phyloP scores from a whole-genome alignment of 1,140 invertebrate species.

The Drosophila nannoptera region DNA sequence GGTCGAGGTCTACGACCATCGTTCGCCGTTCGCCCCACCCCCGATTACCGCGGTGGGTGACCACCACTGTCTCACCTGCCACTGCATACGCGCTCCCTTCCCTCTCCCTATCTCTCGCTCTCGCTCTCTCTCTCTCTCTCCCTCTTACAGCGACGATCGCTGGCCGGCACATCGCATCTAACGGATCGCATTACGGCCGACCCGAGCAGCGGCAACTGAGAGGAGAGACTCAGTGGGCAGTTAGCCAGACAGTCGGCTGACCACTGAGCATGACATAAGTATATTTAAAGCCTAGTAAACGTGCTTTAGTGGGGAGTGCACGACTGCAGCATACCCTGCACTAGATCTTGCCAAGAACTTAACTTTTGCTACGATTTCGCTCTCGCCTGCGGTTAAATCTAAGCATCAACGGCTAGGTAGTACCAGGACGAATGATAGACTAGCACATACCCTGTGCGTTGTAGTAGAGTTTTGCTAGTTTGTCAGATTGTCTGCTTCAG shows the following conservation, averaged over 20 bases:
- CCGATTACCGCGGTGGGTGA: slow-evolving; percentile 18
- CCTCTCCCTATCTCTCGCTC: no score
- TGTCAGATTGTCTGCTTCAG: no score
- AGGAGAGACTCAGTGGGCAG: slow-evolving; percentile 44
- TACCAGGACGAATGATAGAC: no score
- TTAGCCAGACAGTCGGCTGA: slow-evolving; percentile 24
- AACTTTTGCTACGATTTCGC: not conserved
- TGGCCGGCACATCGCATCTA: slow-evolving; percentile 1
- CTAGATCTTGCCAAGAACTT: no score
- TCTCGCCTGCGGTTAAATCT: not conserved
- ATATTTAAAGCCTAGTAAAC: slow-evolving; percentile 4
- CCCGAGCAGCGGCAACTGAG: slow-evolving; percentile 35
- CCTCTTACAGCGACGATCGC: not conserved
- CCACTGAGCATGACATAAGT: slow-evolving; percentile 56
- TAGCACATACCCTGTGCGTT: no score
- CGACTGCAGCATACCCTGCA: not conserved
- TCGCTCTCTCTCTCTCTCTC: no score
- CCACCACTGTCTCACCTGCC: not conserved
- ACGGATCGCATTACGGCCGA: slow-evolving; percentile 51
- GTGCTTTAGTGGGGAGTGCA: not conserved
- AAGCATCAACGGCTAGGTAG: not conserved
- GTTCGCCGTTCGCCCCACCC: not conserved
- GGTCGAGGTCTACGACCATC: slow-evolving; percentile 64
- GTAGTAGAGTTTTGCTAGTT: no score
- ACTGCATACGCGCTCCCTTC: no score